Conservation (phyloP, 2,113 vertebrate genomes). For the Burhinus oedicnemus region DNA sequence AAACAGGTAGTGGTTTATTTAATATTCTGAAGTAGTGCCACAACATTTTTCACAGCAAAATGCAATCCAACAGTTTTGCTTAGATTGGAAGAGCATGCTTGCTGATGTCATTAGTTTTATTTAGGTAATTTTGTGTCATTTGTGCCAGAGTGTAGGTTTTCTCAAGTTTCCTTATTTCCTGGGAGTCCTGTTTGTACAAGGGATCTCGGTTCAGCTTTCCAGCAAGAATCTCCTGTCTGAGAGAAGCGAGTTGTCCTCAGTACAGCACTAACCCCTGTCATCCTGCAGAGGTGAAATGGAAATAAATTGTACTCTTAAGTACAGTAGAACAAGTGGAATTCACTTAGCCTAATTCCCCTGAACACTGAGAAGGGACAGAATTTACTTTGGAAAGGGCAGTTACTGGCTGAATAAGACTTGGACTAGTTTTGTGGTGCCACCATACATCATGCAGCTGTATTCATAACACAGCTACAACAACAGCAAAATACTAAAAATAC, state of each 20-base stretch:
- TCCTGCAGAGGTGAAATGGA: neutral
- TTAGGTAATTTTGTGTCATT: neutral
- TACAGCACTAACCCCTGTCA: neutral
- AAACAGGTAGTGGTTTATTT: constrained; percentile 39
- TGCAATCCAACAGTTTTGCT: neutral
- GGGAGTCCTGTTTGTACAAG: neutral
- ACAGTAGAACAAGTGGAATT: neutral
- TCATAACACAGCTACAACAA: neutral
- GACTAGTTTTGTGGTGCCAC: neutral
- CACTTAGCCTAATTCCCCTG: neutral
- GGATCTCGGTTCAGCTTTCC: neutral
- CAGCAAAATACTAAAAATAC: neutral
- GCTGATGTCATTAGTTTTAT: neutral
- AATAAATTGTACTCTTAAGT: neutral
- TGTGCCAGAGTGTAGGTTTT: neutral
- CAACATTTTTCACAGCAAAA: constrained; percentile 8
- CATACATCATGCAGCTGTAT: neutral
- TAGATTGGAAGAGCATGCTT: neutral
- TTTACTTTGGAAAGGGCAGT: constrained; percentile 22
- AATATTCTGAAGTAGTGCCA: neutral
- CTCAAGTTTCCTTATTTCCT: neutral
- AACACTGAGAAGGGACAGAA: neutral
- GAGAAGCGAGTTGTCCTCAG: neutral
- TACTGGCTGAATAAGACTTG: neutral
- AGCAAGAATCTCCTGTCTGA: neutral